Evolutionary conservation across 2,888 invertebrate genomes (phyloP).

Genomic region (Mystacides longicornis): DNA sequence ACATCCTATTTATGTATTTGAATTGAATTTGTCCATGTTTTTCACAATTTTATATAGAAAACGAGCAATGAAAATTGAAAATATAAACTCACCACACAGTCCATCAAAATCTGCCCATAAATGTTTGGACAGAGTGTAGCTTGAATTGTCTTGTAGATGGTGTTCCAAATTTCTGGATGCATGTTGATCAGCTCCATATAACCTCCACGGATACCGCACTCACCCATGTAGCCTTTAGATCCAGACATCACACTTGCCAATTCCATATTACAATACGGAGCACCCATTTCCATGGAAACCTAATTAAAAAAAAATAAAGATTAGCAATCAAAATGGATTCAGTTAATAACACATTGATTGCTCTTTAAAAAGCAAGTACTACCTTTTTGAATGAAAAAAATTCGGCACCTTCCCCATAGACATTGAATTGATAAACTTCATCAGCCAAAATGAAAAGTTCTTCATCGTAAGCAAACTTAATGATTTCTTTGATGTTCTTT

Average conservation of each 20-base stretch:
- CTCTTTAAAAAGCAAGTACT: background rate
- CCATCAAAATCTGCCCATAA: conserved; percentile 84
- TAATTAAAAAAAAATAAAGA: background rate
- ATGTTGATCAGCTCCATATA: conserved; percentile 90
- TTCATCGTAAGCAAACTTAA: conserved; percentile 86
- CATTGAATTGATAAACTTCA: conserved; percentile 95
- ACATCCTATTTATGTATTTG: too few species aligned
- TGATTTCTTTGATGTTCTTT: conserved; percentile 82
- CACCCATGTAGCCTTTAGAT: conserved; percentile 91
- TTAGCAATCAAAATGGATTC: background rate
- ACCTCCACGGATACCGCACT: conserved; percentile 96
- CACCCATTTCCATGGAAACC: too few species aligned
- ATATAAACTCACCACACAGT: conserved; percentile 64
- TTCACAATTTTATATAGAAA: background rate
- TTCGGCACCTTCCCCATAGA: conserved; percentile 79
- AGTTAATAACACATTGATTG: background rate
- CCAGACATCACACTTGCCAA: conserved; percentile 94
- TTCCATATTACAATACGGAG: conserved; percentile 77
- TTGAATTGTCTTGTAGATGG: conserved; percentile 83
- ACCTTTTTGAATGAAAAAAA: conserved; percentile 94
- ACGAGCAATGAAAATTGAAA: background rate
- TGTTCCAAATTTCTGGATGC: conserved; percentile 70
- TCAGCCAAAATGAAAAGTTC: conserved; percentile 84
- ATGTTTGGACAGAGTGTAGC: conserved; percentile 92
- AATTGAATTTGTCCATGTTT: too few species aligned